These are phyloP conservation scores for Sialis fuliginosa DNA, from an alignment of 2,888 invertebrate genomes.

Conservation along the genomic window DNA sequence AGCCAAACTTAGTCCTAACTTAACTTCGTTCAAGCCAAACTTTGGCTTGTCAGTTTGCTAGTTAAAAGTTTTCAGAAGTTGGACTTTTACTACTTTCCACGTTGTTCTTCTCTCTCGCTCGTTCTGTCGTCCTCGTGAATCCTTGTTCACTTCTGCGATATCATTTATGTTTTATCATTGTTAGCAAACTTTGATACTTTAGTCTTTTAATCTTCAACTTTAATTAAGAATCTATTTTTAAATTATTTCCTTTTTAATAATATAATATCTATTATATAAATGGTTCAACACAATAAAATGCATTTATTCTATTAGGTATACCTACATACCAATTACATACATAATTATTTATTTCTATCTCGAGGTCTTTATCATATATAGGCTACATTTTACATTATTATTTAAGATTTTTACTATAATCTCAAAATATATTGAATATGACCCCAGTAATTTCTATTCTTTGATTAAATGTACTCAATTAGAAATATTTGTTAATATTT, in stretches of 20 bases:
- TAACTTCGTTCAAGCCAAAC: slow-evolving; percentile 16
- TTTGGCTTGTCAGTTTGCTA: slow-evolving; percentile 21
- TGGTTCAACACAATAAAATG: no score
- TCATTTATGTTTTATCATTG: background rate
- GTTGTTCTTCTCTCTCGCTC: background rate
- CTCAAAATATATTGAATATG: no score
- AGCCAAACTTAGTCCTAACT: slow-evolving; percentile 14
- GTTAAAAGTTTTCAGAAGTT: slow-evolving; percentile 20
- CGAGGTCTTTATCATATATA: no score
- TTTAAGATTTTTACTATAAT: no score
- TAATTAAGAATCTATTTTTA: slow-evolving; percentile 6
- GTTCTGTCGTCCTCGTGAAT: background rate
- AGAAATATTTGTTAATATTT: no score
- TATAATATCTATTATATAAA: no score
- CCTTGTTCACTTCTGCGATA: background rate
- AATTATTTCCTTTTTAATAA: background rate
- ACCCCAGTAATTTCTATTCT: no score
- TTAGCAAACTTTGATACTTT: slow-evolving; percentile 4
- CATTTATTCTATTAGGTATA: no score
- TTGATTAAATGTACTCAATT: no score
- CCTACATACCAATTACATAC: no score
- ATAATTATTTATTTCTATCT: no score
- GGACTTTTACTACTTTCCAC: slow-evolving; percentile 4
- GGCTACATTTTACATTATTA: no score
- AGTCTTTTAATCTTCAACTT: slow-evolving; percentile 5